Percentiles rank a stretch among this genome's conserved stretches.
Evolutionary conservation across 2,888 invertebrate species (phyloP).

Genomic region (Drosophila subquinaria): DNA sequence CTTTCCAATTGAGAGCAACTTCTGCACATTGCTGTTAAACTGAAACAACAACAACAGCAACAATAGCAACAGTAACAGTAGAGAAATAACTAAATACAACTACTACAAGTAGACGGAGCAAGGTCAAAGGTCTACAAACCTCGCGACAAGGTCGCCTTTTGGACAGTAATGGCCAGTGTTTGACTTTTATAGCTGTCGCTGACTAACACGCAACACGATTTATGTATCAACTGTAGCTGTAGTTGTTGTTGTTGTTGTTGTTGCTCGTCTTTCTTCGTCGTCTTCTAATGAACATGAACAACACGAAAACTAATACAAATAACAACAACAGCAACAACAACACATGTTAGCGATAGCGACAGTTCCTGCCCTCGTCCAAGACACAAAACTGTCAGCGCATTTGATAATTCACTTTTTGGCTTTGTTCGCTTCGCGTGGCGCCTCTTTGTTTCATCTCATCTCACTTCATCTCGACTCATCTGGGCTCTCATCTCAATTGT

Average conservation of each 20-base stretch:
- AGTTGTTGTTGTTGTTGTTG: constrained; percentile 7
- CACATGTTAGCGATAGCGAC: constrained; percentile 35
- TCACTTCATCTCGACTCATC: constrained; percentile 27
- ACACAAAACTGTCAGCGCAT: constrained; percentile 73
- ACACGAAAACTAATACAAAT: background rate
- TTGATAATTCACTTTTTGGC: constrained; percentile 72
- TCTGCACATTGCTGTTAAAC: constrained; percentile 58
- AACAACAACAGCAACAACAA: constrained; percentile 8
- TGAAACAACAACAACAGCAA: constrained; percentile 38
- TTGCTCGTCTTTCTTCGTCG: constrained; percentile 4
- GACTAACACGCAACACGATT: constrained; percentile 73
- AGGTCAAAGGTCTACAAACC: constrained; percentile 80
- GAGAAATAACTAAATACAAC: constrained; percentile 49
- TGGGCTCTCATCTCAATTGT: constrained; percentile 54
- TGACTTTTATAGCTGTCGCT: constrained; percentile 72
- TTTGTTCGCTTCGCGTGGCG: constrained; percentile 54
- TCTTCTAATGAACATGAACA: constrained; percentile 12
- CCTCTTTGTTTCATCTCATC: constrained; percentile 61
- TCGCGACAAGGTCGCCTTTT: constrained; percentile 64
- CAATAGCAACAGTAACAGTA: constrained; percentile 33
- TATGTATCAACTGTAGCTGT: constrained; percentile 51
- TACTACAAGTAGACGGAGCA: constrained; percentile 62
- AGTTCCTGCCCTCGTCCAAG: constrained; percentile 59
- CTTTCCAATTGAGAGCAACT: constrained; percentile 80
- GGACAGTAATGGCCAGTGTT: constrained; percentile 76